phyloP scores from a whole-genome alignment of 2,888 invertebrate species.

The Drosophila testacea region DNA sequence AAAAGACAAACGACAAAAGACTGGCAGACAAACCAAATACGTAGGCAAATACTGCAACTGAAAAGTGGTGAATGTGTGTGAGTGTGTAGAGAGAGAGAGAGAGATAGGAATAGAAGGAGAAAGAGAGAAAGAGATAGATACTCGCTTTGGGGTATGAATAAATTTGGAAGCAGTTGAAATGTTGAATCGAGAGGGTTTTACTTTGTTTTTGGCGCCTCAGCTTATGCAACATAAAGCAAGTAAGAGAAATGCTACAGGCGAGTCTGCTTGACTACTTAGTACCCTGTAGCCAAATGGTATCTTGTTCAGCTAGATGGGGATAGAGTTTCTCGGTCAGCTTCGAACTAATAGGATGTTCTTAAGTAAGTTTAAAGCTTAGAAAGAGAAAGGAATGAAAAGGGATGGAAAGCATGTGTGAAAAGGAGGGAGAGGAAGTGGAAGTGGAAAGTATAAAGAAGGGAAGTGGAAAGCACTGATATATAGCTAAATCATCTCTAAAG shows the following conservation, averaged over 20 bases:
- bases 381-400: background rate
- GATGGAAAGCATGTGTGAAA: too few species aligned
- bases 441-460: background rate
- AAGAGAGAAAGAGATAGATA: background rate
- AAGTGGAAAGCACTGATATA: too few species aligned
- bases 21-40: conserved; percentile 16
- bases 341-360: background rate
- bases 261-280: background rate
- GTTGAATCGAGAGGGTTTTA: conserved; percentile 66
- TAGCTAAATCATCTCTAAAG: too few species aligned
- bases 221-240: conserved; percentile 56
- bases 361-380: background rate
- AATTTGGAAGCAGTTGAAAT: conserved; percentile 74
- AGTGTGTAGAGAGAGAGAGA: background rate
- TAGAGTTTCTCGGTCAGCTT: background rate
- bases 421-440: background rate
- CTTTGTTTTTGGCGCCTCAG: conserved; percentile 72
- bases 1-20: conserved; percentile 40
- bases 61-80: background rate
- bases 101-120: background rate
- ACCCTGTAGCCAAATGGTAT: background rate
- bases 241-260: background rate
- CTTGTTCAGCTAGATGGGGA: too few species aligned
- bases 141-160: conserved; percentile 56
- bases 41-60: too few species aligned